phyloP scores from a whole-genome alignment of 2,797 vertebrate species.

The Apogon hyalosoma region DNA sequence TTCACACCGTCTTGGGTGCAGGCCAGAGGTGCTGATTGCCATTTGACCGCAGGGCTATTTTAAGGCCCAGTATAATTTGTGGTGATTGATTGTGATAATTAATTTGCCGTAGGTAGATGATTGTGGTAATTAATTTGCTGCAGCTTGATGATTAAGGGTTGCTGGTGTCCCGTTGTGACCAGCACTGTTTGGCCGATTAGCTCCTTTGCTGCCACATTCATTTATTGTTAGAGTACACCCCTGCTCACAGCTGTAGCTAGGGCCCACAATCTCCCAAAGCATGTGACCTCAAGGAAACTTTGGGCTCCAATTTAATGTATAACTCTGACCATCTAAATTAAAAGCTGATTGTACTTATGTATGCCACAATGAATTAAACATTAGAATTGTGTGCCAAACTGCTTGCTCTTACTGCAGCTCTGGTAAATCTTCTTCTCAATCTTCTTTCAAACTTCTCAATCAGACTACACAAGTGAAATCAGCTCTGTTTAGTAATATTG shows the following conservation, averaged over 20 bases:
- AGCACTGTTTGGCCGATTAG: constrained; percentile 77
- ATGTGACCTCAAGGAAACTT: constrained; percentile 47
- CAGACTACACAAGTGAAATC: background rate
- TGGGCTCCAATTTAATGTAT: background rate
- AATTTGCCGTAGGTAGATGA: constrained; percentile 83
- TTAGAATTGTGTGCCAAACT: background rate
- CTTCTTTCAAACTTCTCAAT: no score
- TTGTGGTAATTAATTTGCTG: constrained; percentile 84
- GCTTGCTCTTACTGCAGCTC: background rate
- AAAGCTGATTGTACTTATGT: background rate
- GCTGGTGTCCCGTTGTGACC: constrained; percentile 77
- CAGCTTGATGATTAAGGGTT: constrained; percentile 82
- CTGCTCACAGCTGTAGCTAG: constrained; percentile 51
- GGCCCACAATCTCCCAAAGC: constrained; percentile 25
- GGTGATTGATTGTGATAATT: constrained; percentile 85
- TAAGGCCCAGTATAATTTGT: constrained; percentile 78
- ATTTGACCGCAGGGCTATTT: constrained; percentile 79
- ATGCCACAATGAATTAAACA: background rate
- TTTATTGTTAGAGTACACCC: constrained; percentile 66
- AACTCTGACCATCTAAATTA: constrained; percentile 19
- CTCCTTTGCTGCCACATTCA: constrained; percentile 74
- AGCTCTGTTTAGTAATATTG: background rate
- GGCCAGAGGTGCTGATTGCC: constrained; percentile 71
- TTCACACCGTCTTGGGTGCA: constrained; percentile 17
- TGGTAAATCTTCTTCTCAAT: no score